Conservation (phyloP, 2,888 invertebrate genomes). For the Pheosia gnoma region DNA sequence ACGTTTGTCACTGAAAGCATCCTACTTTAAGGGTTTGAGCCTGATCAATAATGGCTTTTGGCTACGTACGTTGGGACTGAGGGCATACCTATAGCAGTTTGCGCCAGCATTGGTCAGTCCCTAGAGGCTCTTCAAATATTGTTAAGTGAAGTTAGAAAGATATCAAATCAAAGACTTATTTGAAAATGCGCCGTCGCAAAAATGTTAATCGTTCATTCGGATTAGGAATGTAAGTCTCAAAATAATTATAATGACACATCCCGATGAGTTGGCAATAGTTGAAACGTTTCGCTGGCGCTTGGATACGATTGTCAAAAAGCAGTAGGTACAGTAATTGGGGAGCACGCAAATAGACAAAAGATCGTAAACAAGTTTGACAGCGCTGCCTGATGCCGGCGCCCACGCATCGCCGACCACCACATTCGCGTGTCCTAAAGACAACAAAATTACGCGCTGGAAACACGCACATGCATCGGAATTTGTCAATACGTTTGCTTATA, state of each 20-base stretch:
- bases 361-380: slow-evolving; percentile 76
- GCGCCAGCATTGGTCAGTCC: too few species aligned
- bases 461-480: slow-evolving; percentile 2
- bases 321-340: slow-evolving; percentile 51
- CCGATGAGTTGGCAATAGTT: slow-evolving; percentile 46
- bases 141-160: too few species aligned
- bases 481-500: background rate
- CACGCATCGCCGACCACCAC: slow-evolving; percentile 53
- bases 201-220: slow-evolving; percentile 16
- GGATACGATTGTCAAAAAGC: slow-evolving; percentile 54
- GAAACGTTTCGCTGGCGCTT: slow-evolving; percentile 54
- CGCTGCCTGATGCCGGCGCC: slow-evolving; percentile 58
- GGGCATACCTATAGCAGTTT: too few species aligned
- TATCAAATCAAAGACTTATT: background rate
- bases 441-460: slow-evolving; percentile 45
- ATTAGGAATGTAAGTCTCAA: slow-evolving; percentile 28
- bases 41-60: too few species aligned
- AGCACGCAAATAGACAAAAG: slow-evolving; percentile 65
- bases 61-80: too few species aligned
- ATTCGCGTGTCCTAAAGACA: slow-evolving; percentile 53
- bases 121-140: too few species aligned
- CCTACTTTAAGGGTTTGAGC: too few species aligned
- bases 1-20: too few species aligned
- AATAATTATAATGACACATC: slow-evolving; percentile 30
- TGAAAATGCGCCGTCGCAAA: slow-evolving; percentile 1